phyloP scores from a whole-genome alignment of 2,113 vertebrate genomes.

The Galbula dea region DNA sequence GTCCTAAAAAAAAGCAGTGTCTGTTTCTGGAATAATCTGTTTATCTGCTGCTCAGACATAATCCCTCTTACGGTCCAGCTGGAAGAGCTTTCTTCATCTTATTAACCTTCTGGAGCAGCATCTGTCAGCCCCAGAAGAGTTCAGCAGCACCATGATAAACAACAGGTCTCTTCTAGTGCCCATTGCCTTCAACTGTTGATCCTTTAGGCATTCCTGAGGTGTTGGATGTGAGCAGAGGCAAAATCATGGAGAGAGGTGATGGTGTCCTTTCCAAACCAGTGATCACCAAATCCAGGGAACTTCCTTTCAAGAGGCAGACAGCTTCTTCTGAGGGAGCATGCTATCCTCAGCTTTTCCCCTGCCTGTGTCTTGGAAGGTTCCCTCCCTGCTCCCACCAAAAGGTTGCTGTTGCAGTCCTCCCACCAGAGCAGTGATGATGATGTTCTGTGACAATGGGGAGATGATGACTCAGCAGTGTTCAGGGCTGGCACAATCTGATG shows the following conservation, averaged over 20 bases:
- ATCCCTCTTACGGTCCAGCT: slow-evolving; percentile 85
- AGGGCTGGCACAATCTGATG: not conserved
- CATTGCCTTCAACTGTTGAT: not conserved
- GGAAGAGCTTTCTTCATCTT: slow-evolving; percentile 84
- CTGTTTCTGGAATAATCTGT: slow-evolving; percentile 89
- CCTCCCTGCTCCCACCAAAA: not conserved
- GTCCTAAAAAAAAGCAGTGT: slow-evolving; percentile 72
- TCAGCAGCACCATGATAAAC: slow-evolving; percentile 46
- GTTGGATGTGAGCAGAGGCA: not conserved
- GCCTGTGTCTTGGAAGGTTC: not conserved
- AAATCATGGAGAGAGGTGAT: not conserved
- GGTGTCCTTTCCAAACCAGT: not conserved
- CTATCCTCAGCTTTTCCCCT: not conserved
- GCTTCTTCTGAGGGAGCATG: not conserved
- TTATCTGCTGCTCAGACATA: slow-evolving; percentile 91
- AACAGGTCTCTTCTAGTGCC: slow-evolving; percentile 44
- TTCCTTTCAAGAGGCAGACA: not conserved
- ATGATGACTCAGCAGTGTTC: slow-evolving; percentile 35
- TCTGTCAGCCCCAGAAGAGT: slow-evolving; percentile 74
- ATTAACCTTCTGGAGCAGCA: slow-evolving; percentile 88
- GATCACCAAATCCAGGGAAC: not conserved
- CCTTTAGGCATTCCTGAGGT: not conserved
- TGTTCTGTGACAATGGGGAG: not conserved
- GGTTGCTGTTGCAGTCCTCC: not conserved
- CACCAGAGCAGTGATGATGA: not conserved